Evolutionary conservation across 2,113 vertebrate species (phyloP), one percentile per base, ranked within the genome.

Genomic region (Gymnocephalus cernua): DNA sequence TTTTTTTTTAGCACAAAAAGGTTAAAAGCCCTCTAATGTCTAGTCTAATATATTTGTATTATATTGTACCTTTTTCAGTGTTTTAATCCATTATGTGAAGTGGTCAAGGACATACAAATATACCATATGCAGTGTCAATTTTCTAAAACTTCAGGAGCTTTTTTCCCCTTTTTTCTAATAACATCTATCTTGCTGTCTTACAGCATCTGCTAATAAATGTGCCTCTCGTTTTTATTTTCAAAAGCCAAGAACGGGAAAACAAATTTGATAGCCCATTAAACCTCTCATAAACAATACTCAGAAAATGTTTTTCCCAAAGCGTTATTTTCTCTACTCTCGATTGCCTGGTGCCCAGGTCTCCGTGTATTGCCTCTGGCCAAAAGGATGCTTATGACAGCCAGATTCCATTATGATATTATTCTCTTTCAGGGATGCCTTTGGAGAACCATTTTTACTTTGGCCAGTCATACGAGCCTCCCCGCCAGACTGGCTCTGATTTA

Each of bases 341-440:
- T 89, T 84, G 82, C 84, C 84, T 76, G 45, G 62, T 88, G 67
- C 83, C 83, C 63, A 38, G 82, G 82, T 88, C 38, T 84, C 27
- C 4, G 14, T 86, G 80, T 64, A 83, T 77, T 78, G 84, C 90
- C 88, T 91, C 68, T 38, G 84, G 89, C 89, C 87, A 88, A 70
- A 86, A 82, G 78, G 69, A n/a, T 79, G 75, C 83, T 89, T 79
- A 74, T 83, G 75, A 79, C 77, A 88, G 70, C 80, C 86, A 88
- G 87, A 93, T 93, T 90, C 88, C 86, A 91, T 93, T 87, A 93
- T 89, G 88, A 88, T 87, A 89, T 92, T 88, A 89, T 89, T 92
- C 82, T 81, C 75, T 73, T 85, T 74, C 68, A 78, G 53, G 53
- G 70, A 88, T 89, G 81, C 71, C 84, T 91, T 90, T 87, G 78